A percentile compares a stretch with the other conserved stretches of the same genome.
These are phyloP conservation scores for Erythrolamprus reginae DNA, from an alignment of 2,113 vertebrate species.

Conservation along the genomic window DNA sequence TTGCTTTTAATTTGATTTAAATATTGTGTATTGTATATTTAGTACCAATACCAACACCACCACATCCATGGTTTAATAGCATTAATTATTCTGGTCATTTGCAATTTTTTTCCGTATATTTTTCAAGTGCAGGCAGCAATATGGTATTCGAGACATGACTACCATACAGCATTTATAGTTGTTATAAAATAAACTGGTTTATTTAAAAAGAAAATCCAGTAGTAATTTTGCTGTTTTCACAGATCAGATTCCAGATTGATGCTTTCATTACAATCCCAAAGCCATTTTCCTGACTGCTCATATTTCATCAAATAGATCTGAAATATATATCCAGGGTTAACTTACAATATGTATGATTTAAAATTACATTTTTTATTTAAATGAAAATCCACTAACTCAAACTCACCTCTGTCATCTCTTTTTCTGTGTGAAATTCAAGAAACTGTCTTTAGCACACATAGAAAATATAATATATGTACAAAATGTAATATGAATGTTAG, in stretches of 20 bases:
- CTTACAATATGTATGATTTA: background rate
- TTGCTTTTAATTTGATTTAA: too few species aligned
- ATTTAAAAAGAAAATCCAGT: background rate
- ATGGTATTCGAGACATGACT: background rate
- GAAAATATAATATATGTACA: background rate
- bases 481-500: background rate
- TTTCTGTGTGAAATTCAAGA: background rate
- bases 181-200: background rate
- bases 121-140: background rate
- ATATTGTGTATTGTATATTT: too few species aligned
- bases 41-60: background rate
- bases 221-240: background rate
- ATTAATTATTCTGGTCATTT: background rate
- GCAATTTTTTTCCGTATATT: background rate
- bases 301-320: background rate
- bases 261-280: background rate
- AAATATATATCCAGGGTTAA: background rate
- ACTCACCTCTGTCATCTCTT: background rate
- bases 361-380: background rate
- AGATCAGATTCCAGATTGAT: background rate
- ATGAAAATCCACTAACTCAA: background rate
- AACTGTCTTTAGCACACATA: background rate
- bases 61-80: background rate
- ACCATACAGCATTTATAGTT: background rate
- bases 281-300: background rate